These are phyloP conservation scores for Paracyclopina nana DNA, from an alignment of 1,140 invertebrate genomes.

Conservation along the genomic window DNA sequence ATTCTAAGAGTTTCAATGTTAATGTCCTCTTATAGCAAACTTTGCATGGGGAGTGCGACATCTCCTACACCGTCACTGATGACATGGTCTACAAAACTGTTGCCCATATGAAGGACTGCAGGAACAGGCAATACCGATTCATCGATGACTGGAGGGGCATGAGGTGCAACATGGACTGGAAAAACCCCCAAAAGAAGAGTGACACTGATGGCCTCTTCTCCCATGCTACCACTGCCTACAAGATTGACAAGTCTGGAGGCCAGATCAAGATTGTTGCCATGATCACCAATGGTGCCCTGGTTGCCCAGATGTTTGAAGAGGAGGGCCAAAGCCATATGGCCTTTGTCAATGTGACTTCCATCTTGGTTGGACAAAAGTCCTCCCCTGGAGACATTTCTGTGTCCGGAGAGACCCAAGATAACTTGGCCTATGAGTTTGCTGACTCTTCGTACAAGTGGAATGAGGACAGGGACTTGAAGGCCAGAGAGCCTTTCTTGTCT, in stretches of 20 bases:
- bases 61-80: conserved; percentile 13
- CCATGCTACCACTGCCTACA: background rate
- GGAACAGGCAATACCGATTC: background rate
- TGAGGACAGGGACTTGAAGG: conserved; percentile 11
- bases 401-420: background rate
- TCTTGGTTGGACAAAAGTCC: background rate
- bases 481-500: background rate
- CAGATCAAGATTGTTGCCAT: background rate
- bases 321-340: conserved; percentile 2
- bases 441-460: conserved; percentile 13
- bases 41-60: conserved; percentile 12
- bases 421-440: conserved; percentile 10
- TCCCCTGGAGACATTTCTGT: background rate
- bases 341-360: conserved; percentile 5
- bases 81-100: background rate
- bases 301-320: conserved; percentile 8
- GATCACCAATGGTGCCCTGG: background rate
- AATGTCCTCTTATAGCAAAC: conserved; percentile 4
- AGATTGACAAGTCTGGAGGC: conserved; percentile 4
- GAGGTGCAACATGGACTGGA: background rate
- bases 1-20: background rate
- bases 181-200: background rate
- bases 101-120: conserved; percentile 7
- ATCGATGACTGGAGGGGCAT: conserved; percentile 15
- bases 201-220: background rate